A percentile compares a stretch with the other conserved stretches of the same genome.
Conservation (phyloP, 2,113 vertebrate genomes). For the Serinus canaria region DNA sequence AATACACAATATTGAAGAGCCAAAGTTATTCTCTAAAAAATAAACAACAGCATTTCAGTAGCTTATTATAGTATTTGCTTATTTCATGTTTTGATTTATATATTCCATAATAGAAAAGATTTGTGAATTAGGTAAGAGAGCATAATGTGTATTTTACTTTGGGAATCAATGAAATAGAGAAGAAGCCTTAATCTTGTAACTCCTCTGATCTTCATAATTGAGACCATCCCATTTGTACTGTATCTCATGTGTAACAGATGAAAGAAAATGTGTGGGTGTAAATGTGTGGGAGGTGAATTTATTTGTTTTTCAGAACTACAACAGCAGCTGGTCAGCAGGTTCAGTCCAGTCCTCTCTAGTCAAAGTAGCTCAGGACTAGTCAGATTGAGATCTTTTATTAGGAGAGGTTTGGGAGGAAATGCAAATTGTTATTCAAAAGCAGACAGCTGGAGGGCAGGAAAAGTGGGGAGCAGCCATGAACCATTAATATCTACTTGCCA, state of each 20-base stretch:
- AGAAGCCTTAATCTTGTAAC: background rate
- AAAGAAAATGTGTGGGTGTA: slow-evolving; percentile 19
- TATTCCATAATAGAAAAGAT: background rate
- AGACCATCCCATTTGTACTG: background rate
- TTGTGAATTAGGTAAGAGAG: background rate
- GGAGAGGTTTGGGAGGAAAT: background rate
- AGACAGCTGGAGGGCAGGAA: slow-evolving; percentile 37
- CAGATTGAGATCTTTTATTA: background rate
- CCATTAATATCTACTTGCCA: background rate
- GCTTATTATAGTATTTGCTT: background rate
- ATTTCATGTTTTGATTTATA: background rate
- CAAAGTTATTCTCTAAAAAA: background rate
- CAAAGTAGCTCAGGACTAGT: background rate
- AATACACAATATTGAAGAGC: background rate
- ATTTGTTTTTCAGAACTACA: background rate
- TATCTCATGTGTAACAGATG: background rate
- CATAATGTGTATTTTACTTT: background rate
- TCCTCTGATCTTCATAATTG: slow-evolving; percentile 22
- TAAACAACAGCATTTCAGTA: background rate
- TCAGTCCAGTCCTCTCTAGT: background rate
- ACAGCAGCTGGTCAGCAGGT: slow-evolving; percentile 26
- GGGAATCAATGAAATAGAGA: background rate
- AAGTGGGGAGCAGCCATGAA: background rate
- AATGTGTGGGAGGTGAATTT: background rate
- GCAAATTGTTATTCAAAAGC: slow-evolving; percentile 11